Evolutionary conservation across 2,113 vertebrate genomes (phyloP).

Genomic region (Anolis carolinensis): DNA sequence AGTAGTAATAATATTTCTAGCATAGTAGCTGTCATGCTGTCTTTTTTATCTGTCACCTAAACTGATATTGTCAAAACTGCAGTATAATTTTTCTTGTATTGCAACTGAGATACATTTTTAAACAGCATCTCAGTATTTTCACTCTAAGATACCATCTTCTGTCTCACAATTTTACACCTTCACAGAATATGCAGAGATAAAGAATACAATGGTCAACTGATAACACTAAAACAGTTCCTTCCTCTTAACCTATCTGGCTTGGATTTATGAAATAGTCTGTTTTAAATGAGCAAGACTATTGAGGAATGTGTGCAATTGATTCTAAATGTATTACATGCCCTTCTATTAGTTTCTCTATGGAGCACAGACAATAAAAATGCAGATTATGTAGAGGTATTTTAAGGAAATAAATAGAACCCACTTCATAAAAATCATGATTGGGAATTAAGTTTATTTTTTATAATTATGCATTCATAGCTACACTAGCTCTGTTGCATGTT

Average conservation of each 20-base stretch:
- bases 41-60: conserved; percentile 19
- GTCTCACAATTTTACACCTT: conserved; percentile 16
- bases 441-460: no score
- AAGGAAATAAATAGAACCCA: not conserved
- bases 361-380: no score
- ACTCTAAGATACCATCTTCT: conserved; percentile 20
- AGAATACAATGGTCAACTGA: conserved; percentile 7
- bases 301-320: not conserved
- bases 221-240: not conserved
- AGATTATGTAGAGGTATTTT: no score
- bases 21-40: conserved; percentile 18
- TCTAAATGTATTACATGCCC: not conserved
- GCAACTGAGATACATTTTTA: not conserved
- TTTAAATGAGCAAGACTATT: no score
- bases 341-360: not conserved
- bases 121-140: not conserved
- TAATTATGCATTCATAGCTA: not conserved
- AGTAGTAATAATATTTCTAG: no score
- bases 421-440: not conserved
- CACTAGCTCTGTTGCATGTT: no score
- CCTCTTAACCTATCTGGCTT: not conserved
- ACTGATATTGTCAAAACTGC: conserved; percentile 4
- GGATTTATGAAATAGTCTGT: not conserved
- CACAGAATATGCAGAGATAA: conserved; percentile 36
- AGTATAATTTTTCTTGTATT: conserved; percentile 31